Percentiles rank a stretch among this genome's conserved stretches.
Conservation (phyloP, 2,888 invertebrate species). For the Euplexia lucipara region DNA sequence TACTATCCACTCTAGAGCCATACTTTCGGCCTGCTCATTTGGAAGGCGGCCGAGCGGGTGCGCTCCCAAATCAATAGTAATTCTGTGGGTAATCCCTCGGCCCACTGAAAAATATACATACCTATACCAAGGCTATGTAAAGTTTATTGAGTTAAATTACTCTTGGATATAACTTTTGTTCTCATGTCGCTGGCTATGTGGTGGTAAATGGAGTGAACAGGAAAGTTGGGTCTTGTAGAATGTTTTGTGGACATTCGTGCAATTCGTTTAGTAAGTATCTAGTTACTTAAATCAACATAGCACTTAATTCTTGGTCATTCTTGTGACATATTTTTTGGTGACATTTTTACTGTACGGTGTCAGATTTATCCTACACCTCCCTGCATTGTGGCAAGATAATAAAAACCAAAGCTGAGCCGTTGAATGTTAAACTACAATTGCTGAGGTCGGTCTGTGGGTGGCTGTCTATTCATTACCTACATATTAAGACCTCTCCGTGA, state of each 20-base stretch:
- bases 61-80: slow-evolving; percentile 90
- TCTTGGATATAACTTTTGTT: slow-evolving; percentile 50
- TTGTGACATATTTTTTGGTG: no score
- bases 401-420: no score
- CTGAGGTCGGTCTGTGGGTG: no score
- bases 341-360: no score
- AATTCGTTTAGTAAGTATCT: slow-evolving; percentile 4
- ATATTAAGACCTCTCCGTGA: no score
- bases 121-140: slow-evolving; percentile 48
- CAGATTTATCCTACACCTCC: no score
- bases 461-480: no score
- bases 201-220: slow-evolving; percentile 36
- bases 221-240: slow-evolving; percentile 19
- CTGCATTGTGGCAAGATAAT: no score
- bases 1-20: slow-evolving; percentile 74
- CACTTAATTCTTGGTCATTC: no score
- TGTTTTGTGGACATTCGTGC: background rate
- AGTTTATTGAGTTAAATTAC: slow-evolving; percentile 61
- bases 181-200: slow-evolving; percentile 37
- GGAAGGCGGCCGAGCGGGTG: slow-evolving; percentile 87
- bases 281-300: no score
- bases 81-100: slow-evolving; percentile 87
- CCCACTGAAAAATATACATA: slow-evolving; percentile 83
- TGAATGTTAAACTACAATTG: no score
- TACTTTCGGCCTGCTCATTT: slow-evolving; percentile 85